These are phyloP conservation scores for Tethea ocularis DNA, from an alignment of 2,888 invertebrate genomes.

Conservation along the genomic window DNA sequence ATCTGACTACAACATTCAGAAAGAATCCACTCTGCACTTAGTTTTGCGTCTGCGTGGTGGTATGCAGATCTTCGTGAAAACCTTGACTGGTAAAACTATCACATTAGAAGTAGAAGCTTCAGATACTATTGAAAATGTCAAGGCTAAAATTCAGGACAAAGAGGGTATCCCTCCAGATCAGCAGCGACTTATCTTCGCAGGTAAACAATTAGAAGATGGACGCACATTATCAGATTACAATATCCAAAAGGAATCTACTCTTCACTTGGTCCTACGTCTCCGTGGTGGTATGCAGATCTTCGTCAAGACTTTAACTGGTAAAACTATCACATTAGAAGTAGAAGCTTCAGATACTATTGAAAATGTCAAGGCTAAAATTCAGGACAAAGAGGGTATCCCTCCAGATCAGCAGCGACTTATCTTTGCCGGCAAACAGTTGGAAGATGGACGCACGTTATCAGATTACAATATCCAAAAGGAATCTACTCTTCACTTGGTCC, in stretches of 20 bases:
- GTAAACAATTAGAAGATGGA: conserved; percentile 18
- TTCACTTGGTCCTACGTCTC: conserved; percentile 16
- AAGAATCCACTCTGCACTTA: conserved; percentile 15
- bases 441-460: conserved; percentile 1
- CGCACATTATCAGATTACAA: conserved; percentile 19
- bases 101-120: conserved; percentile 7
- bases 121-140: conserved; percentile 8
- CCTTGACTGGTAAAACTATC: conserved; percentile 6
- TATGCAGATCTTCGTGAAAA: conserved; percentile 9
- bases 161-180: conserved; percentile 18
- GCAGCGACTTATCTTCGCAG: conserved; percentile 19
- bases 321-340: conserved; percentile 6
- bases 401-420: conserved; percentile 7
- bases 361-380: conserved; percentile 7
- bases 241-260: conserved; percentile 19
- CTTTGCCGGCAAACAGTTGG: conserved; percentile 4
- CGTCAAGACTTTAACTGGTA: conserved; percentile 18
- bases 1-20: conserved; percentile 15
- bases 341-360: conserved; percentile 8
- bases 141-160: conserved; percentile 8
- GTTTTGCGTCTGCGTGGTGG: conserved; percentile 16
- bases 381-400: conserved; percentile 8
- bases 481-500: conserved; percentile 5
- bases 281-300: conserved; percentile 21
- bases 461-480: conserved; percentile 8